Conservation (phyloP, 2,888 invertebrate species). For the Philaethria dido region DNA sequence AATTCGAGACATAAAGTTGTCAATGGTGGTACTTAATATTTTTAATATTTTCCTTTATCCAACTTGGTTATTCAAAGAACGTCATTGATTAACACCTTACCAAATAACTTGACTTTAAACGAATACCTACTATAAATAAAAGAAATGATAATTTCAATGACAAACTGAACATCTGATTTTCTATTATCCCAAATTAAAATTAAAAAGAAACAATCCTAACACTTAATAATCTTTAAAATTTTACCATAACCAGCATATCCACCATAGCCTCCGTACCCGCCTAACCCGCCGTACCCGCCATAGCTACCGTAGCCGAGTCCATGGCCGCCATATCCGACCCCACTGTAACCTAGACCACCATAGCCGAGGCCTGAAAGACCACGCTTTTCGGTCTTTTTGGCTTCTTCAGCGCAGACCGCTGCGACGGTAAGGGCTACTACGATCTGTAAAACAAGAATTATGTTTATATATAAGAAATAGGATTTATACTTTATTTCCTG, state of each 20-base stretch:
- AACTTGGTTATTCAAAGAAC: too few relatives aligned
- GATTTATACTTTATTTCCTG: too few relatives aligned
- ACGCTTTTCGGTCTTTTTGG: constrained; percentile 78
- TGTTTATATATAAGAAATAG: neutral
- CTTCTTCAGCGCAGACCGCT: constrained; percentile 73
- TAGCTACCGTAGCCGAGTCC: constrained; percentile 48
- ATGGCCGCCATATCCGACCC: constrained; percentile 9
- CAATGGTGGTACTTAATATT: too few relatives aligned
- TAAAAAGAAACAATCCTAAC: neutral
- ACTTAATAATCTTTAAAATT: neutral
- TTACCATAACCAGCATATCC: constrained; percentile 39
- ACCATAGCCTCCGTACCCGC: constrained; percentile 31
- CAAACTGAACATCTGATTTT: neutral
- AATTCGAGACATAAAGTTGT: too few relatives aligned
- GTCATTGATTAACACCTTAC: too few relatives aligned
- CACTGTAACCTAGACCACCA: constrained; percentile 39
- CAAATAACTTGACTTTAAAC: too few relatives aligned
- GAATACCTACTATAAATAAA: too few relatives aligned
- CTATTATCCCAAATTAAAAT: neutral
- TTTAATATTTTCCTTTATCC: too few relatives aligned
- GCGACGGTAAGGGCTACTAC: constrained; percentile 66
- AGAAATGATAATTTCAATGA: too few relatives aligned
- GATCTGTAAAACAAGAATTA: constrained; percentile 53
- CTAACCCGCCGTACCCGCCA: constrained; percentile 38
- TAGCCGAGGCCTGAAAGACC: constrained; percentile 58